phyloP scores from a whole-genome alignment of 2,113 vertebrate genomes.

The Gallinago media region DNA sequence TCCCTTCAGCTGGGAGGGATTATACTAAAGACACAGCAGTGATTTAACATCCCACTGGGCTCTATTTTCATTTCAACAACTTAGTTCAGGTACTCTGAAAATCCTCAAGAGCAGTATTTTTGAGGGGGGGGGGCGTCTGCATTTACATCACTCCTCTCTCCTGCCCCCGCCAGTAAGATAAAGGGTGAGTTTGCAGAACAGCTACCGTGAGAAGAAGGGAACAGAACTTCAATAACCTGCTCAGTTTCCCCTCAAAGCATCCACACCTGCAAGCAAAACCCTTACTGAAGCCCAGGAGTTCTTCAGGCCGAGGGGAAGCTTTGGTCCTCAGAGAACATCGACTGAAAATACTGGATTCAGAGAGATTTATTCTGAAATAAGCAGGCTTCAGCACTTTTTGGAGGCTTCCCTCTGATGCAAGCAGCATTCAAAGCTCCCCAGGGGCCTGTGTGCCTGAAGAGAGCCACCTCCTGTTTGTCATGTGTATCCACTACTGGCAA shows the following conservation, averaged over 20 bases:
- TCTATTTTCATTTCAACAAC: background rate
- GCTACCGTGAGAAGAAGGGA: background rate
- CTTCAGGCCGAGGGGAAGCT: background rate
- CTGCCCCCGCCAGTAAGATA: background rate
- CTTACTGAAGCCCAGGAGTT: background rate
- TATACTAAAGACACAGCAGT: background rate
- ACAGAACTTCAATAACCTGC: background rate
- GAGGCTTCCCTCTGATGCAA: background rate
- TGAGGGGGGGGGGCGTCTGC: background rate
- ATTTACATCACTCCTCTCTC: background rate
- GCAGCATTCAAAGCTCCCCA: background rate
- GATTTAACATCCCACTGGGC: background rate
- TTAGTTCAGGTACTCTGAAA: background rate
- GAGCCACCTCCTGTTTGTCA: background rate
- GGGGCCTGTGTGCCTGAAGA: background rate
- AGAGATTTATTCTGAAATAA: background rate
- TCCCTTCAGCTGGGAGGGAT: background rate
- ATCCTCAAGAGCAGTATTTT: background rate
- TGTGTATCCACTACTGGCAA: fast-evolving
- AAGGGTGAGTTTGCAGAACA: background rate
- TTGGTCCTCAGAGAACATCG: background rate
- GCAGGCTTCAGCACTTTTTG: background rate
- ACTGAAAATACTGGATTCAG: background rate
- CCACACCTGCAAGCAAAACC: background rate
- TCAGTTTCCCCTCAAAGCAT: background rate